phyloP scores from a whole-genome alignment of 2,797 vertebrate species.

The Sorex maritimensis region DNA sequence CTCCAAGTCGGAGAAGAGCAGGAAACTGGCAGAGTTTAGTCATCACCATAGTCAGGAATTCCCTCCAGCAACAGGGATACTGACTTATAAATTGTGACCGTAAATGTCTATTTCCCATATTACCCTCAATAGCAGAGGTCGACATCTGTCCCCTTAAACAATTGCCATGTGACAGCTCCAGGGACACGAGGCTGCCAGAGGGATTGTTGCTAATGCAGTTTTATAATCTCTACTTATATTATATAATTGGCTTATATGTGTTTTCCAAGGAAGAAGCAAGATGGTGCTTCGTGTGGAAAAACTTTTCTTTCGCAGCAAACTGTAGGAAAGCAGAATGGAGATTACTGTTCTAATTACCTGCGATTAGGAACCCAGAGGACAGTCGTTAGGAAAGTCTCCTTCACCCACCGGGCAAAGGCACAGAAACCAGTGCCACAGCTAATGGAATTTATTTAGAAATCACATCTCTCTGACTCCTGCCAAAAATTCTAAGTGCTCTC shows the following conservation, averaged over 20 bases:
- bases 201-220: slow-evolving; percentile 73
- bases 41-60: slow-evolving; percentile 23
- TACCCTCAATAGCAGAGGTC: slow-evolving; percentile 59
- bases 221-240: slow-evolving; percentile 63
- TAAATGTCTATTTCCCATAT: slow-evolving; percentile 73
- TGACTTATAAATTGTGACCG: slow-evolving; percentile 30
- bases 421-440: background rate
- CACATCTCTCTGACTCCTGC: background rate
- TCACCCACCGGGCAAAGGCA: background rate
- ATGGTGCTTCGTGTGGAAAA: slow-evolving; percentile 12
- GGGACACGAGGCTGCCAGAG: slow-evolving; percentile 41
- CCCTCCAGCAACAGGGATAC: slow-evolving; percentile 22
- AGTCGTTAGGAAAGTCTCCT: background rate
- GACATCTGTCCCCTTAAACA: slow-evolving; percentile 65
- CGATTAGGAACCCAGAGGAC: slow-evolving; percentile 10
- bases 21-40: background rate
- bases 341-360: slow-evolving; percentile 48
- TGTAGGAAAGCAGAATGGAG: slow-evolving; percentile 27
- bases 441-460: slow-evolving; percentile 27
- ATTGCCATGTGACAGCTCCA: slow-evolving; percentile 64
- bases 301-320: slow-evolving; percentile 43
- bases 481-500: background rate
- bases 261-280: slow-evolving; percentile 60
- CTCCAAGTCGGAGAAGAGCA: background rate
- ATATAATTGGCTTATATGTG: slow-evolving; percentile 44